Evolutionary conservation across 2,888 invertebrate species (phyloP).

Genomic region (Mycalesis mineus): DNA sequence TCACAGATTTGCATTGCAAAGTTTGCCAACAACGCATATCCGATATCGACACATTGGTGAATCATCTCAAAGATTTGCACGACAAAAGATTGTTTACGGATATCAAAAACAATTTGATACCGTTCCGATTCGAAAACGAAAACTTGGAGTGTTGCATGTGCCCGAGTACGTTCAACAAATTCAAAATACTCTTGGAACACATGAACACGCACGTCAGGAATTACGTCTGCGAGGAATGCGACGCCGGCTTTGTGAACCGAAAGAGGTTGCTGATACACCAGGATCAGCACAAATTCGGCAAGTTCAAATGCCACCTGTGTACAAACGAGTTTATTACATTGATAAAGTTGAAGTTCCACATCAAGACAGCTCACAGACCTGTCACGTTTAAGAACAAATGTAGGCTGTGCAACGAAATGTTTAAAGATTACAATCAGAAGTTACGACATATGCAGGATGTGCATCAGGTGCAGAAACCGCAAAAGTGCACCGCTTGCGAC

Average conservation of each 20-base stretch:
- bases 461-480: slow-evolving; percentile 32
- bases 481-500: slow-evolving; percentile 43
- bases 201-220: slow-evolving; percentile 48
- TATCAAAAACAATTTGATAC: slow-evolving; percentile 40
- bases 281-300: slow-evolving; percentile 37
- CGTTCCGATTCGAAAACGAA: slow-evolving; percentile 41
- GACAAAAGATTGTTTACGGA: slow-evolving; percentile 33
- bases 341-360: slow-evolving; percentile 51
- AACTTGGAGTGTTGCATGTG: slow-evolving; percentile 32
- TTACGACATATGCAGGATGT: slow-evolving; percentile 35
- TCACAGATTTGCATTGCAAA: slow-evolving; percentile 37
- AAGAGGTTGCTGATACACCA: slow-evolving; percentile 29
- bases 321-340: slow-evolving; percentile 50
- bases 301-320: slow-evolving; percentile 48
- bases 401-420: slow-evolving; percentile 40
- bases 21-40: slow-evolving; percentile 39
- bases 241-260: slow-evolving; percentile 41
- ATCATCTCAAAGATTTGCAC: slow-evolving; percentile 37
- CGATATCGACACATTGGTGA: slow-evolving; percentile 41
- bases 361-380: slow-evolving; percentile 49
- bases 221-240: slow-evolving; percentile 41
- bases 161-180: slow-evolving; percentile 27
- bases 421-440: slow-evolving; percentile 40
- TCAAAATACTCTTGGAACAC: slow-evolving; percentile 38
- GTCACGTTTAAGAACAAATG: slow-evolving; percentile 41